These are phyloP conservation scores for Pangasius sanitwongsei DNA, from an alignment of 2,797 vertebrate species.

Conservation along the genomic window DNA sequence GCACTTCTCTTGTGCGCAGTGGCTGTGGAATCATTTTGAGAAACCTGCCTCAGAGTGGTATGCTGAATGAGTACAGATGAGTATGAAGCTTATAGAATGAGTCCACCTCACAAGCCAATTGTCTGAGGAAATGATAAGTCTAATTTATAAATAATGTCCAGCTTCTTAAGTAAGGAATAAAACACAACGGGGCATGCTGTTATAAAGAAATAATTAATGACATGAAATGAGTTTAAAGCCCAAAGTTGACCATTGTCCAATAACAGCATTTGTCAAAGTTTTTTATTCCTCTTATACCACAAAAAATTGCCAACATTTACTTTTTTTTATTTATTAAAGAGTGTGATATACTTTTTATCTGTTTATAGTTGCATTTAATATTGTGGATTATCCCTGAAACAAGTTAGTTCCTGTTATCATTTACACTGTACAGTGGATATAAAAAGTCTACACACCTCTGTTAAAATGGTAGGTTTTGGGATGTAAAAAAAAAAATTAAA, in stretches of 20 bases:
- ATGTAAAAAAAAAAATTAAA: too few relatives aligned
- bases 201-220: not conserved
- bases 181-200: not conserved
- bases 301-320: not conserved
- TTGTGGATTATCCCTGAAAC: not conserved
- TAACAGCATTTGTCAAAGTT: not conserved
- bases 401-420: not conserved
- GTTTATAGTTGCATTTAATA: not conserved
- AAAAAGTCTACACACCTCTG: not conserved
- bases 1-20: not conserved
- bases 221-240: not conserved
- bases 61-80: not conserved
- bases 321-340: not conserved
- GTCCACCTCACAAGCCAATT: not conserved
- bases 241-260: not conserved
- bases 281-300: not conserved
- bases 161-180: not conserved
- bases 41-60: constrained; percentile 1
- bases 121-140: not conserved
- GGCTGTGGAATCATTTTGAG: constrained; percentile 2
- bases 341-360: not conserved
- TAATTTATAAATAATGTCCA: not conserved
- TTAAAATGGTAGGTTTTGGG: too few relatives aligned
- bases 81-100: not conserved
- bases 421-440: not conserved